Base-by-base conservation (phyloP, 2,113 vertebrate species). In the Cinclus cinclus region DNA sequence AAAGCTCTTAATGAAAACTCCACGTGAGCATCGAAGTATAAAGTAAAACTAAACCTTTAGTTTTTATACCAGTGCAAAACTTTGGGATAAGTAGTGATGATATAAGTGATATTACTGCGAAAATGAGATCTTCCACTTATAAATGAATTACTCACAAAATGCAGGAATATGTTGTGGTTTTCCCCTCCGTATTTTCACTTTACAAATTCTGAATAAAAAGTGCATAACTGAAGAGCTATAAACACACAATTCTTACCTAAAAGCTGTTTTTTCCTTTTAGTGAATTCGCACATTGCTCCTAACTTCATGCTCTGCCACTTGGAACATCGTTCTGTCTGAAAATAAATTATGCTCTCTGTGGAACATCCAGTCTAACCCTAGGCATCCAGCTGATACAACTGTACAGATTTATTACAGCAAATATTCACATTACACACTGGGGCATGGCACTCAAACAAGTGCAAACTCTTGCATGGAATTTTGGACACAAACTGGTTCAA, bases 391-490 rank as follows among this genome's bases (percentile, higher is more conserved):
- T 49, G 49, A 85, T 5, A 69, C 62, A 89, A 89, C 53, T 62
- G 77, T 95, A 91, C 89, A 94, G 95, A 87, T 95, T 93, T 95
- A 91, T 31, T 79, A 91, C 89, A 95, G 70, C 63, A 85, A 96
- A 95, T 87, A 89, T 74, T 78, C 84, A 15, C 52, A 65, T 58
- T 84, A 8, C 96, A 95, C 1, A 46, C 89, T 94, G 93, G 60
- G 94, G 17, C 89, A 76, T 83, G 93, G 89, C 94, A 73, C 17
- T 65, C 1, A 28, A 90, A 91, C 91, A 95, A 94, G 62, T 58
- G 63, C 63, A 73, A 91, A 56, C n/a, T 39, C 89, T 65, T 83
- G 58, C 75, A 30, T 80, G 58, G 62, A 73, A 42, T 83, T 95
- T 64, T 95, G 84, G 89, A 68, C 75, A 64, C 78, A 91, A 85